phyloP scores from a whole-genome alignment of 2,888 invertebrate genomes.

The Syrista parreyssii region DNA sequence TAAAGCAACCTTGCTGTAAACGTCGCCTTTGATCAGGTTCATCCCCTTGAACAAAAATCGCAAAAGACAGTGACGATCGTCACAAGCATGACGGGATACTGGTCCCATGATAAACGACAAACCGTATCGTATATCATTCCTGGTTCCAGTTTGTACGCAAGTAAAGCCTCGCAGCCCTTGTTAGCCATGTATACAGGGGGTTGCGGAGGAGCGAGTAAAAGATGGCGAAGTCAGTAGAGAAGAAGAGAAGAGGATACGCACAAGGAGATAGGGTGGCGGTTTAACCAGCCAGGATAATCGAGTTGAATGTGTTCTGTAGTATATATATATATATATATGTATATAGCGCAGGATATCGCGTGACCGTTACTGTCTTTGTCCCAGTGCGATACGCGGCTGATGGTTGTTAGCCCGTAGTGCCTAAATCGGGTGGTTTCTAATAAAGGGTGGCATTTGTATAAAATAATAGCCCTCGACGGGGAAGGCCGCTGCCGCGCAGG shows the following conservation, averaged over 20 bases:
- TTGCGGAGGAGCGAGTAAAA: neutral
- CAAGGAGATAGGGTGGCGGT: neutral
- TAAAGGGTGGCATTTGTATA: constrained; percentile 44
- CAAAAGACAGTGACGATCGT: neutral
- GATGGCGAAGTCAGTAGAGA: neutral
- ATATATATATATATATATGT: neutral
- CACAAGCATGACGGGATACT: neutral
- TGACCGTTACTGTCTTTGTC: neutral
- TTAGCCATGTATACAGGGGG: neutral
- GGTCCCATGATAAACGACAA: neutral
- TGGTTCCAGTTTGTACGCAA: neutral
- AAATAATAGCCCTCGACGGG: constrained; percentile 46
- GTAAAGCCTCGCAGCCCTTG: neutral
- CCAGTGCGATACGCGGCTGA: neutral
- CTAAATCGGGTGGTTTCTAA: constrained; percentile 31
- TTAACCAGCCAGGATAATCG: neutral
- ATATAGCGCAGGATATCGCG: neutral
- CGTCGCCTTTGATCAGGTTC: neutral
- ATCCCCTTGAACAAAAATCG: neutral
- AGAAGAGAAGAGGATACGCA: constrained; percentile 27
- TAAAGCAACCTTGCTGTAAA: neutral
- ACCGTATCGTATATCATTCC: neutral
- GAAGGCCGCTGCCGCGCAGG: constrained; percentile 30
- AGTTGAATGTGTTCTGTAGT: neutral
- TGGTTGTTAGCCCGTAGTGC: neutral